These are phyloP conservation scores for Cyphomyrmex costatus DNA, from an alignment of 1,140 invertebrate genomes.

Conservation along the genomic window DNA sequence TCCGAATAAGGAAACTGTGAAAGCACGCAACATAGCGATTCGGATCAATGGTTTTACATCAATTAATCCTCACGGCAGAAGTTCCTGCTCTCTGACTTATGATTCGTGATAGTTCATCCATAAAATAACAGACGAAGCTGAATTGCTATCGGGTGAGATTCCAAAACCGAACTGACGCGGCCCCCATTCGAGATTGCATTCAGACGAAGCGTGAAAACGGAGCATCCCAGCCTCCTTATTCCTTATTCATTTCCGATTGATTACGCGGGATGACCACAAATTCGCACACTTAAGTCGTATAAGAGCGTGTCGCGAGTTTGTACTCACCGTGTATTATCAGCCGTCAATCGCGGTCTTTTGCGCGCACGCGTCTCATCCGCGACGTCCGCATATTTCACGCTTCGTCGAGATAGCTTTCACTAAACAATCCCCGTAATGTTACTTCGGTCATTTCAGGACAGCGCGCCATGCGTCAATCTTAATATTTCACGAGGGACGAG, in stretches of 20 bases:
- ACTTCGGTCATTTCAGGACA: slow-evolving; percentile 55
- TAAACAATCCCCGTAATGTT: slow-evolving; percentile 35
- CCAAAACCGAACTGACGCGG: neutral
- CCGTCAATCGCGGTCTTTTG: slow-evolving; percentile 12
- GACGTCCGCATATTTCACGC: slow-evolving; percentile 42
- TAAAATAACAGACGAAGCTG: slow-evolving; percentile 11
- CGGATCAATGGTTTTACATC: slow-evolving; percentile 12
- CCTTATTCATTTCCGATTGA: neutral
- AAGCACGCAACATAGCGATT: slow-evolving; percentile 25
- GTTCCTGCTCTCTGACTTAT: neutral
- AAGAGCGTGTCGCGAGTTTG: slow-evolving; percentile 1
- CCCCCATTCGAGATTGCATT: neutral
- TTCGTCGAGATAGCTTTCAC: slow-evolving; percentile 50
- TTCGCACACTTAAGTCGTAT: slow-evolving; percentile 2
- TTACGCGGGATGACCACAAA: neutral
- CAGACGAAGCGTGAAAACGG: neutral
- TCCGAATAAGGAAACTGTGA: slow-evolving; percentile 20
- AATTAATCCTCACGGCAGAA: neutral
- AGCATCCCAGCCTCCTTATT: neutral
- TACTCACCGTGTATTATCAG: slow-evolving; percentile 13
- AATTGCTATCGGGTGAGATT: slow-evolving; percentile 14
- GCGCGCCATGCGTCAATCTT: slow-evolving; percentile 54
- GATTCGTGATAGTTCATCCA: slow-evolving; percentile 25
- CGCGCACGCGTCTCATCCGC: slow-evolving; percentile 3
- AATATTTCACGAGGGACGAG: slow-evolving; percentile 19